phyloP scores from a whole-genome alignment of 1,140 invertebrate species.

The Amphibalanus amphitrite region DNA sequence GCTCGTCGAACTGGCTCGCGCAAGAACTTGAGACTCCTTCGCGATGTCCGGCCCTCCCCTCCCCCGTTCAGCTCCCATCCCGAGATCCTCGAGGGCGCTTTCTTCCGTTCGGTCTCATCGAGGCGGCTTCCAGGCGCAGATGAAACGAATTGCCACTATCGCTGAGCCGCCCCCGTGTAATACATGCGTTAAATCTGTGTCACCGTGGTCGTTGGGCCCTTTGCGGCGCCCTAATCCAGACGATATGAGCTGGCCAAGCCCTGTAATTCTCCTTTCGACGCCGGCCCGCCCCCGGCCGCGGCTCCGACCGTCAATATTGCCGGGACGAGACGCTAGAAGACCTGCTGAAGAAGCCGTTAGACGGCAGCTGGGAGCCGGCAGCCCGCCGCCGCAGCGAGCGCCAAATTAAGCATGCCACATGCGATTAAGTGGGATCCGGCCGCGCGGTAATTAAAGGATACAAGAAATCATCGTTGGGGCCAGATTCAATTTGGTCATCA shows the following conservation, averaged over 20 bases:
- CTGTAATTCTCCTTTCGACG: neutral
- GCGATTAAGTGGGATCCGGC: neutral
- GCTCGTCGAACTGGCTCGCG: no score
- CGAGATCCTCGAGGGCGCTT: no score
- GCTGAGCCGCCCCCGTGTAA: neutral
- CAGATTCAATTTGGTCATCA: neutral
- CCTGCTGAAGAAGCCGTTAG: no score
- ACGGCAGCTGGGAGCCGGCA: no score
- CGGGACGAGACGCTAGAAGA: neutral
- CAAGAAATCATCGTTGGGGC: neutral
- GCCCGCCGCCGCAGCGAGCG: neutral
- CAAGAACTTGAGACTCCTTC: no score
- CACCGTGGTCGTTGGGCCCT: neutral
- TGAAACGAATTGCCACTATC: neutral
- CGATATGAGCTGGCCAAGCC: neutral
- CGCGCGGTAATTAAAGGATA: neutral
- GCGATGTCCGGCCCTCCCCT: no score
- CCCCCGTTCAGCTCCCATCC: no score
- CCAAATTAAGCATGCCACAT: neutral
- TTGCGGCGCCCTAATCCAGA: neutral
- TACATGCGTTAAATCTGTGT: conserved; percentile 1
- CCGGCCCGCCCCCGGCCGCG: no score
- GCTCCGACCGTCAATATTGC: neutral
- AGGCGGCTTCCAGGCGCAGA: neutral
- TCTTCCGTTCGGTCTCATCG: neutral